Conservation (phyloP, 2,888 invertebrate species). For the Portevinia maculata region DNA sequence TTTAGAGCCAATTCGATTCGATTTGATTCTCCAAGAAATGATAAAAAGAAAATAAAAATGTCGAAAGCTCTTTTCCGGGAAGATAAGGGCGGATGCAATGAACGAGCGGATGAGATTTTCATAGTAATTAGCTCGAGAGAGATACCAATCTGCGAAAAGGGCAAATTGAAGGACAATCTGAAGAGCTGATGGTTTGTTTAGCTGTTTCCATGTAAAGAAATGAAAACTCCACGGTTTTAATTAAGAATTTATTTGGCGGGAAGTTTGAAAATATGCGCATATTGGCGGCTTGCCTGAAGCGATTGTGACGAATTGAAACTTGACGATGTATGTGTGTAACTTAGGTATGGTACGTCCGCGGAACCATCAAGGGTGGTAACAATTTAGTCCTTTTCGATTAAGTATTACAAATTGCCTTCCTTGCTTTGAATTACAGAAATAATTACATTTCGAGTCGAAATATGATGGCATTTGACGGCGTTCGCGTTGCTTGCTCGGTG, state of each 20-base stretch:
- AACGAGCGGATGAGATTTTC: constrained; percentile 27
- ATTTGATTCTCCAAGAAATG: constrained; percentile 40
- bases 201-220: neutral
- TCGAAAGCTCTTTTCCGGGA: constrained; percentile 26
- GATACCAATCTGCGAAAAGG: neutral
- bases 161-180: neutral
- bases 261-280: neutral
- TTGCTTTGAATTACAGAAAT: too few relatives aligned
- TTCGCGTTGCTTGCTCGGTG: too few relatives aligned
- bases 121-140: constrained; percentile 53
- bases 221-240: constrained; percentile 18
- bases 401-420: too few relatives aligned
- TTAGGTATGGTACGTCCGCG: too few relatives aligned
- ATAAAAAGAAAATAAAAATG: constrained; percentile 14
- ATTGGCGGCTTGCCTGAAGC: neutral
- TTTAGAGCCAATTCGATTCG: constrained; percentile 59
- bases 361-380: too few relatives aligned
- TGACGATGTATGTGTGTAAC: neutral
- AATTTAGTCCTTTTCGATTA: too few relatives aligned
- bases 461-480: too few relatives aligned
- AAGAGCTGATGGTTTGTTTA: neutral
- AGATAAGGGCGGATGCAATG: constrained; percentile 49
- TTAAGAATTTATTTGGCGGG: constrained; percentile 10
- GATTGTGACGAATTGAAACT: neutral
- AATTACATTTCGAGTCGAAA: too few relatives aligned